Evolutionary conservation across 2,113 vertebrate genomes (phyloP).

Genomic region (Sporophila hypoxantha): DNA sequence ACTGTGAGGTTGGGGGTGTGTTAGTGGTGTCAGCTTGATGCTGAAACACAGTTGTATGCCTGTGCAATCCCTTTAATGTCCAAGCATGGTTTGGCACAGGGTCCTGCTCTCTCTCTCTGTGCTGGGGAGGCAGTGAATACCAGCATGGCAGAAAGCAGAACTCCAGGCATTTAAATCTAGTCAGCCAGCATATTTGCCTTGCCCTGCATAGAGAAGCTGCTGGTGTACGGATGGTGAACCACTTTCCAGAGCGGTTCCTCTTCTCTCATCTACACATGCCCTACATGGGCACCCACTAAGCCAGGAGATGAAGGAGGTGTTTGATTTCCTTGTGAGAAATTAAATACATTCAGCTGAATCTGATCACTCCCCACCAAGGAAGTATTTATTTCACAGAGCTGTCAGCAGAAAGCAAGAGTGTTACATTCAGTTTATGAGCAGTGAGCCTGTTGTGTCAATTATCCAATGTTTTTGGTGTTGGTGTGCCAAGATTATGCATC

Average conservation of each 20-base stretch:
- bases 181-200: background rate
- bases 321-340: background rate
- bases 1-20: fast-evolving
- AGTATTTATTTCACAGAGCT: background rate
- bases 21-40: background rate
- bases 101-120: background rate
- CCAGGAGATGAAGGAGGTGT: background rate
- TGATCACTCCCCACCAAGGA: background rate
- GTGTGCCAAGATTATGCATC: background rate
- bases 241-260: background rate
- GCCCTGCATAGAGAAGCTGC: fast-evolving
- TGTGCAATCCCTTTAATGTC: background rate
- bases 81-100: background rate
- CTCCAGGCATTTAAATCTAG: background rate
- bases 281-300: background rate
- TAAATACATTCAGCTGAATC: background rate
- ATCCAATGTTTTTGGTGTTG: background rate
- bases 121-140: background rate
- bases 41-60: background rate
- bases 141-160: background rate
- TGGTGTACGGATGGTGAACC: too few species aligned
- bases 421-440: background rate
- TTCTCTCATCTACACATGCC: background rate
- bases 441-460: background rate
- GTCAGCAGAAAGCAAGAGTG: slow-evolving; percentile 10